Evolutionary conservation across 2,113 vertebrate species (phyloP).

Genomic region (Casuarius casuarius): DNA sequence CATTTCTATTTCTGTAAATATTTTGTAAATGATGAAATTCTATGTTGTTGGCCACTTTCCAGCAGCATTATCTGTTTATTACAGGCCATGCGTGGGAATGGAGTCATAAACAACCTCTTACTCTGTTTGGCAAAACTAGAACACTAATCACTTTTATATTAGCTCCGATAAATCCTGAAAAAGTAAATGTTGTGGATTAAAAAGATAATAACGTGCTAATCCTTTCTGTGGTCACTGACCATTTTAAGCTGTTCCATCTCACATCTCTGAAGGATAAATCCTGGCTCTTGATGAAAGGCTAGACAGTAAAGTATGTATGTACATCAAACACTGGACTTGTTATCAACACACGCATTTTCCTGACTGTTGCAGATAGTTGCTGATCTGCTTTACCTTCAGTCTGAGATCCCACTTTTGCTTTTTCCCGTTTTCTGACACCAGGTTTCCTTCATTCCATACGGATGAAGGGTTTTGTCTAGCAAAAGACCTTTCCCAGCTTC

Average conservation of each 20-base stretch:
- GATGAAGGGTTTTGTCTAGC: not conserved
- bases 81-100: constrained; percentile 26
- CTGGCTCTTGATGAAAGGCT: constrained; percentile 26
- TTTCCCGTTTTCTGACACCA: not conserved
- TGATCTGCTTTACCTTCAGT: not conserved
- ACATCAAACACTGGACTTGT: not conserved
- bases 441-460: not conserved
- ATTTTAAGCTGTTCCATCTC: constrained; percentile 61
- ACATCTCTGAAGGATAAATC: constrained; percentile 50
- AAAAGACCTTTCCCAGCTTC: not conserved
- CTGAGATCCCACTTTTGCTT: not conserved
- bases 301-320: not conserved
- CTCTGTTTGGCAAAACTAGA: constrained; percentile 6
- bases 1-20: constrained; percentile 7
- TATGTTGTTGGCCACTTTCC: not conserved
- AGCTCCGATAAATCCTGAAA: constrained; percentile 54
- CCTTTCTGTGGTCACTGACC: constrained; percentile 54
- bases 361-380: not conserved
- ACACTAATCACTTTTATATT: constrained; percentile 71
- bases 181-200: constrained; percentile 63
- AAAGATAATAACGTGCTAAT: constrained; percentile 68
- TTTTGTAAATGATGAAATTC: constrained; percentile 9
- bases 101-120: constrained; percentile 53
- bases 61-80: constrained; percentile 41
- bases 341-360: not conserved